Evolutionary conservation across 2,888 invertebrate species (phyloP).

Genomic region (Tiliacea aurago): DNA sequence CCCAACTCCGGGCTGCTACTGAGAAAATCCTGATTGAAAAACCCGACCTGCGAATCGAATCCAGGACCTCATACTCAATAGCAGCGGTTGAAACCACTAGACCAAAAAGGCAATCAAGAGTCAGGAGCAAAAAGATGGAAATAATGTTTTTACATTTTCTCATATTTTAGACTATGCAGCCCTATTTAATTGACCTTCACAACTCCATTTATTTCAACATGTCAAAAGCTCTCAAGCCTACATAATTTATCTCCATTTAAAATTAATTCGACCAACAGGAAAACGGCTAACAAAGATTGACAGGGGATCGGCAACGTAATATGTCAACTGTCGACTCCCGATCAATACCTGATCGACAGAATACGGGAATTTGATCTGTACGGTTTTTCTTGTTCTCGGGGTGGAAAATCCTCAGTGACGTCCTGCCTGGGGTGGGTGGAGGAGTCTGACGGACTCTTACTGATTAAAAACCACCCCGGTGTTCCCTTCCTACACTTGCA

Average conservation of each 20-base stretch:
- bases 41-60: too few species aligned
- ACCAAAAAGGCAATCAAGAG: neutral
- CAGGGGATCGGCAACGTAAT: slow-evolving; percentile 3
- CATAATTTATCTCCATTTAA: slow-evolving; percentile 9
- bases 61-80: neutral
- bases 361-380: too few species aligned
- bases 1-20: too few species aligned
- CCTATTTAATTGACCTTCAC: neutral
- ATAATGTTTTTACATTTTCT: neutral
- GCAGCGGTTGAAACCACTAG: neutral
- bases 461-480: too few species aligned
- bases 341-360: slow-evolving; percentile 4
- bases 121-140: neutral
- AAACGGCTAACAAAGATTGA: slow-evolving; percentile 24
- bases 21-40: neutral
- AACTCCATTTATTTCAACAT: neutral
- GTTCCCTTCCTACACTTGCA: too few species aligned
- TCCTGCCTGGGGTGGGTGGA: too few species aligned
- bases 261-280: slow-evolving; percentile 4
- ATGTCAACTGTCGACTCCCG: slow-evolving; percentile 16
- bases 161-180: neutral
- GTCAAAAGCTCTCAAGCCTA: neutral
- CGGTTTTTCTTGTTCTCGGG: too few species aligned
- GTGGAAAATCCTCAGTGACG: too few species aligned
- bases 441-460: too few species aligned